A percentile compares a stretch with the other conserved stretches of the same genome.
Conservation (phyloP, 2,797 vertebrate genomes). For the Lacerta agilis region DNA sequence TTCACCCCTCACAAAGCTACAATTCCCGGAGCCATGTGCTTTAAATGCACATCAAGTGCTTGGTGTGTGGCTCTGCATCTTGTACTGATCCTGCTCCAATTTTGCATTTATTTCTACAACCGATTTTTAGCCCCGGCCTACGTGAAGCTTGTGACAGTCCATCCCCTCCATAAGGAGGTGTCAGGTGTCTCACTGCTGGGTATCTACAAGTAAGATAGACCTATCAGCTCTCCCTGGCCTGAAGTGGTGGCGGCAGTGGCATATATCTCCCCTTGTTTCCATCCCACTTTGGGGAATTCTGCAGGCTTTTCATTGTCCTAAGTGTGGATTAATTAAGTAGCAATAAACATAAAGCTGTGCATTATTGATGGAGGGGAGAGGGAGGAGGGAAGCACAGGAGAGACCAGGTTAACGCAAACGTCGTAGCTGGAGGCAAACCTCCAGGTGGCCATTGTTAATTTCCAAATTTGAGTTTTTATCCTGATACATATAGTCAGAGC, state of each 20-base stretch:
- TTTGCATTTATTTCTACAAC: neutral
- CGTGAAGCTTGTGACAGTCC: neutral
- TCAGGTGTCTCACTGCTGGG: neutral
- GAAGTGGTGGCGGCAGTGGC: constrained; percentile 15
- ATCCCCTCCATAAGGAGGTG: neutral
- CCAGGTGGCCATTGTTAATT: constrained; percentile 83
- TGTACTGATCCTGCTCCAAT: neutral
- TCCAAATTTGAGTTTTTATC: constrained; percentile 70
- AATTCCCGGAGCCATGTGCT: too few species aligned
- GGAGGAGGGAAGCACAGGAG: constrained; percentile 53
- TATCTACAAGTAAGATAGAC: neutral
- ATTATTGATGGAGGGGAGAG: constrained; percentile 84
- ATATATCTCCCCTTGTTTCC: constrained; percentile 45
- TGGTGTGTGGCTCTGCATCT: neutral
- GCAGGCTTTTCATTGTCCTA: constrained; percentile 91
- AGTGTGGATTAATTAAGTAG: constrained; percentile 92
- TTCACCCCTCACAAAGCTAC: too few species aligned
- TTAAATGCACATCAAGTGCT: neutral
- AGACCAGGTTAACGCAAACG: constrained; percentile 86
- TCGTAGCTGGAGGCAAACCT: constrained; percentile 90
- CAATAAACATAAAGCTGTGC: constrained; percentile 88
- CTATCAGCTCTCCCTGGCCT: neutral
- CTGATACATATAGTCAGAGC: constrained; percentile 54
- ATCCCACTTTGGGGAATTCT: constrained; percentile 88
- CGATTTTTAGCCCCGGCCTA: neutral